Conservation (phyloP, 2,888 invertebrate genomes). For the Gymnosoma rotundatum region DNA sequence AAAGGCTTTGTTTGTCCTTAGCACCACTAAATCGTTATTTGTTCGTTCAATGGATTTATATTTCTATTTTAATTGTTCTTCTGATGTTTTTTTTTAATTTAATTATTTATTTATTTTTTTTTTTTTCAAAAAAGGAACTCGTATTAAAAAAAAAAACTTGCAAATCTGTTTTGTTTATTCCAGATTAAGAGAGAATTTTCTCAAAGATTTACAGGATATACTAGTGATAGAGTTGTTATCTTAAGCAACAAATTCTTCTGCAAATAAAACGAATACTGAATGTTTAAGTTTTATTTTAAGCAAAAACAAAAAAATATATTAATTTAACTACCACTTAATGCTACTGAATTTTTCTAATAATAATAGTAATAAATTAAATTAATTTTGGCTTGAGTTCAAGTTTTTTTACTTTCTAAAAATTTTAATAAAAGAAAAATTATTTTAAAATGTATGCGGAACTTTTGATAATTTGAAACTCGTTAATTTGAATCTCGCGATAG, state of each 20-base stretch:
- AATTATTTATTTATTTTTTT: not conserved
- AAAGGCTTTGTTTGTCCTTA: slow-evolving; percentile 47
- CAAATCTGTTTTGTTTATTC: slow-evolving; percentile 33
- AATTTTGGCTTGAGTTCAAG: too few species aligned
- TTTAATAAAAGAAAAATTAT: too few species aligned
- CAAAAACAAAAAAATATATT: too few species aligned
- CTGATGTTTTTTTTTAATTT: slow-evolving; percentile 20
- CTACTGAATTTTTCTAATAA: too few species aligned
- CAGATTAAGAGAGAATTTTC: slow-evolving; percentile 29
- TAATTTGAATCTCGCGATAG: too few species aligned
- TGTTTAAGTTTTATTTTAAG: not conserved
- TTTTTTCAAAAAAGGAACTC: slow-evolving; percentile 48
- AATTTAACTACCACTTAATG: too few species aligned
- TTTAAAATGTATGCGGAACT: too few species aligned
- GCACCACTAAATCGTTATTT: slow-evolving; percentile 44
- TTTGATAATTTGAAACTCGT: too few species aligned
- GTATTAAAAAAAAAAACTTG: slow-evolving; percentile 28
- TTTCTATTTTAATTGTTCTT: slow-evolving; percentile 18
- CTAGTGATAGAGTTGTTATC: slow-evolving; percentile 15
- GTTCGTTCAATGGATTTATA: slow-evolving; percentile 1
- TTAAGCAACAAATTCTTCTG: slow-evolving; percentile 58
- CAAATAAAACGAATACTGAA: not conserved
- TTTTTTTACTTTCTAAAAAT: too few species aligned
- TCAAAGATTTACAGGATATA: slow-evolving; percentile 4
- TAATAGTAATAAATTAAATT: too few species aligned